Evolutionary conservation across 1,140 invertebrate genomes (phyloP), one percentile per base, ranked within the genome.

Genomic region (Zaprionus tsacasi): DNA sequence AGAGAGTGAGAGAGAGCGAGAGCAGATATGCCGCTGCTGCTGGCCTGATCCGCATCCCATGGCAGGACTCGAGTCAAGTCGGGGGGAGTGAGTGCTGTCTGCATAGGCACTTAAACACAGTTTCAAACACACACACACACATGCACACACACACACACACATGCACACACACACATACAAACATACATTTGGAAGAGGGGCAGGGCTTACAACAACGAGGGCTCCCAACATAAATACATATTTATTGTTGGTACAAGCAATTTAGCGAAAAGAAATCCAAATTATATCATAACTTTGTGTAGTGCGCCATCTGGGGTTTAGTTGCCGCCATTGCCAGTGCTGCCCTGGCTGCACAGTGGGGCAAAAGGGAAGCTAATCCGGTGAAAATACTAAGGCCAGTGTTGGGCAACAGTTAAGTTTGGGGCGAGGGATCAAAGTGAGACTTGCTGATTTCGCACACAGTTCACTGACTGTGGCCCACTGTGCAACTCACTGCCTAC

Each of bases 241-340:
- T 89, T 90, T 89, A 90, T 89, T 86, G 86, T 89, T 89, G 85
- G 85, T 89, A 89, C 86, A 89, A 89, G 85, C 85, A 89, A 89
- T 89, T 89, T 89, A 89, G 86, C 85, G 86, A 89, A 89, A 89
- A 89, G 85, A 89, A 89, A 89, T 89, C 85, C 85, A 89, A 89
- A 89, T 89, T 89, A 89, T 89, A 89, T 89, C 85, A 89, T 89
- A 89, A 89, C 85, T 89, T 89, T 89, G 85, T 89, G 85, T 89
- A 89, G 85, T 89, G 85, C 85, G 85, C 85, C 85, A 89, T 89
- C 85, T 89, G 85, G 85, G 85, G 85, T 89, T 89, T 89, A 89
- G 85, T 89, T 89, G 83, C 79, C 81, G 72, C 63, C 76, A 52
- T 48, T 27, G 27, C 48, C 13, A 27, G 10, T 21, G 59, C 13